These are phyloP conservation scores for Rhopalosiphum maidis DNA, from an alignment of 1,140 invertebrate species.

Conservation along the genomic window DNA sequence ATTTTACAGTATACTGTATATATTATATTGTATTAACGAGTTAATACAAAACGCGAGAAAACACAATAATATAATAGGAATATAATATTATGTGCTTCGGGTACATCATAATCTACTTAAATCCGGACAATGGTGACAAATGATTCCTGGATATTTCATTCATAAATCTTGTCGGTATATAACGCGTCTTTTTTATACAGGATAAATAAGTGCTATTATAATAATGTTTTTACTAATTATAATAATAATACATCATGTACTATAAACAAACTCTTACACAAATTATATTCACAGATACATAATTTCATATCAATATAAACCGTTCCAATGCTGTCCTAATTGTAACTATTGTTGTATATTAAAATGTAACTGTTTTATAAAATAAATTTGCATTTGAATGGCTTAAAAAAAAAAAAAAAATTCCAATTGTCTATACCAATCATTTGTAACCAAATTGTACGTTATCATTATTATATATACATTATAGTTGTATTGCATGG, in stretches of 20 bases:
- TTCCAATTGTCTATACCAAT: background rate
- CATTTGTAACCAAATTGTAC: too few species aligned
- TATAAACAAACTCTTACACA: background rate
- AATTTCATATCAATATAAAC: background rate
- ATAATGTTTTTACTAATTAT: background rate
- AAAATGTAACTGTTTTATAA: background rate
- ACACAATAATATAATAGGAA: background rate
- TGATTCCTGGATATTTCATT: background rate
- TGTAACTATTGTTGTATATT: background rate
- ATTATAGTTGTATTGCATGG: too few species aligned
- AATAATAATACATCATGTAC: background rate
- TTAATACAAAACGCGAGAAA: background rate
- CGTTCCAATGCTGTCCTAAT: background rate
- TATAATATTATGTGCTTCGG: background rate
- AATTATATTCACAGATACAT: background rate
- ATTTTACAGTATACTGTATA: background rate
- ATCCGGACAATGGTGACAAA: background rate
- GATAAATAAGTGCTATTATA: background rate
- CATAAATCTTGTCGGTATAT: background rate
- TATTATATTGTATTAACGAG: background rate
- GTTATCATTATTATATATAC: too few species aligned
- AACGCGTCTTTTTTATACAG: background rate
- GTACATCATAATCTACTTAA: background rate
- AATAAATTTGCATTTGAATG: background rate
- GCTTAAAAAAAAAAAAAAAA: background rate